Conservation (phyloP, 2,113 vertebrate species). For the Cyphomyrus discorhynchus region DNA sequence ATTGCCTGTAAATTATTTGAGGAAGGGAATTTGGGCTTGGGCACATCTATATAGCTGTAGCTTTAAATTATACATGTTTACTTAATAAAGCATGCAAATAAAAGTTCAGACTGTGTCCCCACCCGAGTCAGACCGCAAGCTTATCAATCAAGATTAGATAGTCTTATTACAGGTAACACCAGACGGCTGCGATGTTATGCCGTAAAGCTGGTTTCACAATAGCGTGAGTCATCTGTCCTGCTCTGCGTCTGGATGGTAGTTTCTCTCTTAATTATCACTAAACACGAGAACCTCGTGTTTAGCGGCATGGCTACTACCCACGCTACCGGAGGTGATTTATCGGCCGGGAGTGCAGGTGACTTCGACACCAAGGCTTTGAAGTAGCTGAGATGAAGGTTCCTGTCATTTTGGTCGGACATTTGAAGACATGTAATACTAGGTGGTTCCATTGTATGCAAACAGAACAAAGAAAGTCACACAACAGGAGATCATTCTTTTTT, state of each 20-base stretch:
- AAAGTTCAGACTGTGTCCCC: slow-evolving; percentile 21
- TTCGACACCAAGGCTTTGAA: slow-evolving; percentile 45
- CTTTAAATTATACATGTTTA: slow-evolving; percentile 26
- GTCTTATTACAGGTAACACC: slow-evolving; percentile 32
- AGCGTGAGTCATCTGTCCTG: slow-evolving; percentile 26
- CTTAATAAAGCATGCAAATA: slow-evolving; percentile 25
- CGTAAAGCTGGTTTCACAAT: slow-evolving; percentile 36
- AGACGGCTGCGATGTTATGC: slow-evolving; percentile 30
- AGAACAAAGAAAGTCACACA: background rate
- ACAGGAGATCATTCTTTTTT: background rate
- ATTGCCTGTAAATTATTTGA: slow-evolving; percentile 34
- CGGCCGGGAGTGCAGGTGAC: slow-evolving; percentile 20
- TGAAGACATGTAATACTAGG: slow-evolving; percentile 37
- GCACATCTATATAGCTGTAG: slow-evolving; percentile 23
- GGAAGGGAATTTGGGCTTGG: slow-evolving; percentile 25
- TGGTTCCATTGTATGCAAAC: slow-evolving; percentile 26
- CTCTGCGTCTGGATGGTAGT: slow-evolving; percentile 18
- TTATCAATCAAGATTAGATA: slow-evolving; percentile 45
- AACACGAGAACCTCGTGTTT: slow-evolving; percentile 26
- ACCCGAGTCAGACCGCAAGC: slow-evolving; percentile 32
- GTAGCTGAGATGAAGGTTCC: slow-evolving; percentile 41
- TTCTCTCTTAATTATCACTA: slow-evolving; percentile 28
- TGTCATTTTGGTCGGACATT: slow-evolving; percentile 30
- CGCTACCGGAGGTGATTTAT: slow-evolving; percentile 37
- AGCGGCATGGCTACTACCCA: slow-evolving; percentile 25